Evolutionary conservation across 1,140 invertebrate species (phyloP).

Genomic region (Papilio machaon): DNA sequence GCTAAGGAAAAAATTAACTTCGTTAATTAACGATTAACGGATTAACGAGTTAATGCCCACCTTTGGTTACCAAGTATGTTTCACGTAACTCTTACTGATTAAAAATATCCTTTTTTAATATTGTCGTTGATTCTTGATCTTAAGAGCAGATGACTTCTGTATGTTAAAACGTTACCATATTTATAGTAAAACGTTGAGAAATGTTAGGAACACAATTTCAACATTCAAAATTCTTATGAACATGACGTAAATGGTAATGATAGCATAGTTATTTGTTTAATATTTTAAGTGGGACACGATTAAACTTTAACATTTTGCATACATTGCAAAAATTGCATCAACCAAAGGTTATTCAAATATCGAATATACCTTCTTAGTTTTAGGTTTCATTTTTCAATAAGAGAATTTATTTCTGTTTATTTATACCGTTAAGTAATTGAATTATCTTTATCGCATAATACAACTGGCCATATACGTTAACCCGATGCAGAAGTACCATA

Average conservation of each 20-base stretch:
- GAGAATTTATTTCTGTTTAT: neutral
- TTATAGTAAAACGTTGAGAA: too few relatives aligned
- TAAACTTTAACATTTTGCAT: neutral
- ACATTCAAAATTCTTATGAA: neutral
- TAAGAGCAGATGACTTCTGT: neutral
- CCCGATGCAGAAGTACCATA: conserved; percentile 48
- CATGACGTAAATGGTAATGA: conserved; percentile 14
- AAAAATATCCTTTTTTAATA: too few relatives aligned
- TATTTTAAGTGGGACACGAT: conserved; percentile 5
- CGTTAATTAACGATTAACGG: too few relatives aligned
- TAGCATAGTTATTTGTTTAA: neutral
- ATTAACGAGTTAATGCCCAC: too few relatives aligned
- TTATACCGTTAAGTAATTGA: conserved; percentile 40
- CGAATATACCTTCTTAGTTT: neutral
- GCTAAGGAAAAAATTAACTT: too few relatives aligned
- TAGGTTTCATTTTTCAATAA: conserved; percentile 11
- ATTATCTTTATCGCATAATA: conserved; percentile 44
- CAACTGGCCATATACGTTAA: conserved; percentile 49
- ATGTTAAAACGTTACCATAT: too few relatives aligned
- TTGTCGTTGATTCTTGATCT: neutral
- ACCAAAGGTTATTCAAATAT: neutral
- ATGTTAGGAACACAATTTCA: neutral
- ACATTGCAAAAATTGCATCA: neutral
- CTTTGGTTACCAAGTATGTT: neutral
- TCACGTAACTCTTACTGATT: neutral